These are phyloP conservation scores for Antrozous pallidus DNA, from an alignment of 2,797 vertebrate species.

Conservation along the genomic window DNA sequence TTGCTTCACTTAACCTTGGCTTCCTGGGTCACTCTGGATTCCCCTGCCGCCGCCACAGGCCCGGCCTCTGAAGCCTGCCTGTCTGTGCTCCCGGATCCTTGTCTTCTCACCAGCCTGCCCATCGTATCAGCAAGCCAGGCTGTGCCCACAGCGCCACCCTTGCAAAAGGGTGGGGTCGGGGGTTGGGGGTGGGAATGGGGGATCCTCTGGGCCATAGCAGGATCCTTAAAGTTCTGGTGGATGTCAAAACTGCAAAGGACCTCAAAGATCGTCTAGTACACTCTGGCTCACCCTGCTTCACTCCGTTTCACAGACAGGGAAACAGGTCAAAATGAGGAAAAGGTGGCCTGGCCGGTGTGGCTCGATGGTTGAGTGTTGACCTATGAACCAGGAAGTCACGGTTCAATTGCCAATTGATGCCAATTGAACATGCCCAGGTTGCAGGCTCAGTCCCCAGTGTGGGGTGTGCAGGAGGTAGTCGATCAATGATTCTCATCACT, in stretches of 20 bases:
- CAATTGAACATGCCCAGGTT: too few relatives aligned
- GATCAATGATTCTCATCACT: too few relatives aligned
- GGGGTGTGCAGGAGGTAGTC: too few relatives aligned
- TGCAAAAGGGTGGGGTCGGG: neutral
- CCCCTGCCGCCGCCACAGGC: neutral
- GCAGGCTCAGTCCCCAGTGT: too few relatives aligned
- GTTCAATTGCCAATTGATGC: too few relatives aligned
- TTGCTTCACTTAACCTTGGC: neutral
- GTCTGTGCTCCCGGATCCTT: neutral
- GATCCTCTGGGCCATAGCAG: neutral
- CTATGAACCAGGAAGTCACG: too few relatives aligned
- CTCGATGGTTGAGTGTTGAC: too few relatives aligned
- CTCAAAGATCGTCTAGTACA: neutral
- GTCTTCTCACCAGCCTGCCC: neutral
- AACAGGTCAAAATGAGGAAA: neutral
- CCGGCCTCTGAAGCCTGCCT: neutral
- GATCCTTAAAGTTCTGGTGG: neutral
- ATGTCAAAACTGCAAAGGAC: neutral
- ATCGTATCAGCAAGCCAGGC: neutral
- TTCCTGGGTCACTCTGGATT: slow-evolving; percentile 36
- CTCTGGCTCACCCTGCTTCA: neutral
- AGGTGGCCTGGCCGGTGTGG: neutral
- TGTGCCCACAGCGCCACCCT: neutral
- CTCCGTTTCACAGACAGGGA: neutral
- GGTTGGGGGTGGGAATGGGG: too few relatives aligned